Base-by-base conservation (phyloP, 2,113 vertebrate species). In the Gadus macrocephalus region DNA sequence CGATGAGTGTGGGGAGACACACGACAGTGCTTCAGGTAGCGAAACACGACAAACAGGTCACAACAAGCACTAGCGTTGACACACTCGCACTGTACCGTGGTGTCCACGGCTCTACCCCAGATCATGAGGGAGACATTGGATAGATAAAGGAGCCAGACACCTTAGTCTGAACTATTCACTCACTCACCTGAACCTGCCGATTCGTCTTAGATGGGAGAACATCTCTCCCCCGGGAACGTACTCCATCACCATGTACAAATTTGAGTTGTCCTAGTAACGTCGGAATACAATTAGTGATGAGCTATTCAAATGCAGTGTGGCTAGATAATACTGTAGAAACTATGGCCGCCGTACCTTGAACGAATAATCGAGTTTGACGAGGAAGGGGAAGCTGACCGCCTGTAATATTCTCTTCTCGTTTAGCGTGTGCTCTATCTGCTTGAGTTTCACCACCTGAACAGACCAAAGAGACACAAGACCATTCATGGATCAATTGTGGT, bases 161-260 rank as follows among this genome's bases (percentile, higher is more conserved):
- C 12, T 49, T 49, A 9, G 42, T 49, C 11, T 49, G 42, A 49
- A 49, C 2, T 9, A 49, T 12, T 49, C 11, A 49, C 42, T 9
- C 8, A 31, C 81, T 84, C 80, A 98, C 97, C 97, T 99, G 92
- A 99, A 99, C 89, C 97, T 95, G 88, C 97, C 97, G 19, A 98
- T 99, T 93, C 96, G 93, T 94, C 97, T 94, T 89, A 99, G 92
- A 90, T 99, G 97, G 85, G 97, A 99, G 88, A 99, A 99, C 97
- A 99, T 99, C 91, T 99, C 97, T 79, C 97, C 97, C 56, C 97
- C 97, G 70, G 97, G 96, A 81, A 99, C 95, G 78, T 98, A 99
- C 89, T 99, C 97, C 97, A 99, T 98, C 91, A 99, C 93, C 97
- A 99, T 99, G 89, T 99, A 99, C 93, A 99, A 95, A 91, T 99